A percentile compares a stretch with the other conserved stretches of the same genome.
These are phyloP conservation scores for Sandelia bainsii DNA, from an alignment of 2,797 vertebrate species.

Conservation along the genomic window DNA sequence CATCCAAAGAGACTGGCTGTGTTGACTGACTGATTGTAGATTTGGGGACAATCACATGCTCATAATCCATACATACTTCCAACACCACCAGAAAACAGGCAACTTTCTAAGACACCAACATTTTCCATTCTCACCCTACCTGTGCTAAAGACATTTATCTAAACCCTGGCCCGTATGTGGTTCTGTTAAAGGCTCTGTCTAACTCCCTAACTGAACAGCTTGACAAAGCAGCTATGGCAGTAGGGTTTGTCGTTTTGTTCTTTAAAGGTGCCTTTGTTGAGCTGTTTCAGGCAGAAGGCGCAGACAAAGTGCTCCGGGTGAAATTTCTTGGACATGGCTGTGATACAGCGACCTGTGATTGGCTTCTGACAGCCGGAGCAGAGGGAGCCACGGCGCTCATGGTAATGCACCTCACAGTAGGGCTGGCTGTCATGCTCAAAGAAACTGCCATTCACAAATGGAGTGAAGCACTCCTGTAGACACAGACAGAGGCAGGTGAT, in stretches of 20 bases:
- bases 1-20: neutral
- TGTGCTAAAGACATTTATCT: conserved; percentile 36
- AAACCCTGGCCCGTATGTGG: conserved; percentile 22
- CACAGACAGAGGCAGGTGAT: neutral
- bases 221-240: conserved; percentile 97
- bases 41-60: conserved; percentile 45
- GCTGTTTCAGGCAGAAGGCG: conserved; percentile 98
- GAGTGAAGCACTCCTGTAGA: conserved; percentile 96
- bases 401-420: conserved; percentile 99
- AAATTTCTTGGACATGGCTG: conserved; percentile 98
- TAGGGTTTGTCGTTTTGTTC: conserved; percentile 99
- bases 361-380: conserved; percentile 99
- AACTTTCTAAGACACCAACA: conserved; percentile 47
- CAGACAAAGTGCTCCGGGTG: conserved; percentile 99
- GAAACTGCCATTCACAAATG: conserved; percentile 97
- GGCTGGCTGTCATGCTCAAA: conserved; percentile 98
- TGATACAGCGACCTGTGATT: conserved; percentile 98
- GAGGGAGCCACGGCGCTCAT: conserved; percentile 94
- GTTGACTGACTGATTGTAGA: neutral
- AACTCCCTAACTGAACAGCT: conserved; percentile 93
- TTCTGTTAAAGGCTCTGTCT: neutral
- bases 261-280: conserved; percentile 99
- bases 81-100: conserved; percentile 41
- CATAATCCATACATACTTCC: conserved; percentile 61
- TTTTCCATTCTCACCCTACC: conserved; percentile 26